Percentiles rank a stretch among this genome's conserved stretches.
These are phyloP conservation scores for Nansenia antarctica DNA, from an alignment of 2,113 vertebrate species.

Conservation along the genomic window DNA sequence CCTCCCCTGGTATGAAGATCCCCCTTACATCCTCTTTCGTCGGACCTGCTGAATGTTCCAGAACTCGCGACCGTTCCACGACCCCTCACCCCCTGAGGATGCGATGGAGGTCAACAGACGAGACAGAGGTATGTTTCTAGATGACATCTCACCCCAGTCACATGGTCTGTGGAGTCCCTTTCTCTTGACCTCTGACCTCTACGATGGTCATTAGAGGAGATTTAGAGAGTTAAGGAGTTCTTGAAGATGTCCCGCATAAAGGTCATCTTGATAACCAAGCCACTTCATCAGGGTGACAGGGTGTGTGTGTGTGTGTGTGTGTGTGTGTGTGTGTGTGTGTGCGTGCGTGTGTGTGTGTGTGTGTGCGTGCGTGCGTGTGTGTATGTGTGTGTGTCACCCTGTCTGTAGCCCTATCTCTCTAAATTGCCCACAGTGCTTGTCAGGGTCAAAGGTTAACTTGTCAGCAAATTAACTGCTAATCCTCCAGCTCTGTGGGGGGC, in stretches of 20 bases:
- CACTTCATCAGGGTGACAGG: no score
- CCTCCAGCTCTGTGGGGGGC: slow-evolving; percentile 24
- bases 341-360: no score
- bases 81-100: no score
- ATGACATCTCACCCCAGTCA: slow-evolving; percentile 27
- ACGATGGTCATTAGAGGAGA: slow-evolving; percentile 45
- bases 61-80: no score
- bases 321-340: background rate
- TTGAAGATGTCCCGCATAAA: slow-evolving; percentile 29
- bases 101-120: background rate
- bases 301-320: background rate
- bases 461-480: slow-evolving; percentile 58
- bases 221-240: slow-evolving; percentile 35
- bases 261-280: slow-evolving; percentile 53
- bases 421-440: background rate
- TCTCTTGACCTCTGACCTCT: slow-evolving; percentile 55
- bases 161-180: slow-evolving; percentile 55
- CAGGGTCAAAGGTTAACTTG: slow-evolving; percentile 44
- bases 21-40: no score
- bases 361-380: no score
- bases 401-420: no score
- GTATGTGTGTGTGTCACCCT: no score
- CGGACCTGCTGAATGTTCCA: no score
- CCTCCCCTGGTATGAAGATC: no score
- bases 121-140: background rate